Base-by-base conservation (phyloP, 2,797 vertebrate genomes). In the Argyrosomus regius region DNA sequence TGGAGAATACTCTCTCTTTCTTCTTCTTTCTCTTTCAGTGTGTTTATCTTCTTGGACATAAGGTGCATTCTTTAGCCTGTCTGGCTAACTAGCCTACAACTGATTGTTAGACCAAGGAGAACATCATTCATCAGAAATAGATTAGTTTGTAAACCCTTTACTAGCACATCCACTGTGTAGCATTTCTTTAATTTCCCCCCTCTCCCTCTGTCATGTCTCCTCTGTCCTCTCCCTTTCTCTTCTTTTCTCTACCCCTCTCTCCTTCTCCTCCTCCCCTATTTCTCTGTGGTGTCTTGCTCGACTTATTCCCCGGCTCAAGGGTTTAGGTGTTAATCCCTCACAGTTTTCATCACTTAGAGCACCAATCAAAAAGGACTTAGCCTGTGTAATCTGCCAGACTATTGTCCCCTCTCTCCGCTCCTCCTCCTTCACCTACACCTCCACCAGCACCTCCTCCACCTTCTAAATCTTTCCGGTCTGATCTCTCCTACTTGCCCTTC, bases 351-450 rank as follows among this genome's bases (percentile, higher is more conserved):
- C 88, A 88, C 71, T 85, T 83, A 88, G 49, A 77, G 76, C 68
- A 75, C 83, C 87, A 91, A 89, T 93, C 88, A 92, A 91, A 90
- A 91, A 86, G 72, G 87, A 75, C 28, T 93, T 91, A 90, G 75
- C 16, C 48, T 58, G 68, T 80, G 57, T 88, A 88, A 89, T 89
- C 81, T 83, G 28, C 70, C 74, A 54, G 67, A 62, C 77, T 57
- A 62, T 87, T 72, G 79, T 84, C 69, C 76, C 64, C 63, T 50
- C 68, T 56, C 12, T 41, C 18, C 13, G 4, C n/a, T 57, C n/a
- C 31, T 49, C 50, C 57, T 76, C 22, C 35, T 76, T 43, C 26
- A 71, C 57, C 28, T 60, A 13, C 13, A 45, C 43, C 2, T 39
- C 18, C 18, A 41, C 28, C 50, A 18, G 65, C 18, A 20, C 39